phyloP scores from a whole-genome alignment of 2,113 vertebrate species.

The Protobothrops mucrosquamatus region DNA sequence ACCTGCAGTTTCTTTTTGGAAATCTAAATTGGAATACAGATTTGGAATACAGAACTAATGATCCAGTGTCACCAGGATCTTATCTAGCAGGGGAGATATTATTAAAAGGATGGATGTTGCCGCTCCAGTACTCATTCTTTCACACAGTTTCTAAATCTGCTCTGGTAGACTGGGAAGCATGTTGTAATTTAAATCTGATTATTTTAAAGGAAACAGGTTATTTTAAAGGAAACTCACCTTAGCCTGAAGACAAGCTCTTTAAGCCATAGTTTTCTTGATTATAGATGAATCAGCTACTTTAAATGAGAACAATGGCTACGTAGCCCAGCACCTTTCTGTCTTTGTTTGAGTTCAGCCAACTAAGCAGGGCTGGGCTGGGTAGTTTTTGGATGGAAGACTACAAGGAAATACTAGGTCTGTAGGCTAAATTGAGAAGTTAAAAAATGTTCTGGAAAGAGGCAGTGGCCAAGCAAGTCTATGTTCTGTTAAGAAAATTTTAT shows the following conservation, averaged over 20 bases:
- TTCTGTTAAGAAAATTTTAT: not conserved
- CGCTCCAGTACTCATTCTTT: not conserved
- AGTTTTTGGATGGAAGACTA: not conserved
- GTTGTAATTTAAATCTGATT: not conserved
- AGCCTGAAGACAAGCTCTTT: not conserved
- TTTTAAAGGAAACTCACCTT: not conserved
- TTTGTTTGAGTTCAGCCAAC: not conserved
- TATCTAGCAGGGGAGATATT: not conserved
- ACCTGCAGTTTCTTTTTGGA: not conserved
- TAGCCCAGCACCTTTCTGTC: not conserved
- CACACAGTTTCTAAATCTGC: not conserved
- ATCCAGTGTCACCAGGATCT: not conserved
- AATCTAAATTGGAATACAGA: not conserved
- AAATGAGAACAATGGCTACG: not conserved
- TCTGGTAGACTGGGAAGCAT: not conserved
- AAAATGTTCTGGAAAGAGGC: not conserved
- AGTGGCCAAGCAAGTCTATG: not conserved
- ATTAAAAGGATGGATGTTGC: not conserved
- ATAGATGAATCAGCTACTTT: not conserved
- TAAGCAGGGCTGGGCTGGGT: not conserved
- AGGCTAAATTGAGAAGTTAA: not conserved
- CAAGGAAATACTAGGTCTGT: not conserved
- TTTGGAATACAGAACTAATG: not conserved
- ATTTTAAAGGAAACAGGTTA: not conserved
- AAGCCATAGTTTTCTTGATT: not conserved